Percentiles rank a stretch among this genome's conserved stretches.
Evolutionary conservation across 2,797 vertebrate genomes (phyloP).

Genomic region (Setipinna tenuifilis): DNA sequence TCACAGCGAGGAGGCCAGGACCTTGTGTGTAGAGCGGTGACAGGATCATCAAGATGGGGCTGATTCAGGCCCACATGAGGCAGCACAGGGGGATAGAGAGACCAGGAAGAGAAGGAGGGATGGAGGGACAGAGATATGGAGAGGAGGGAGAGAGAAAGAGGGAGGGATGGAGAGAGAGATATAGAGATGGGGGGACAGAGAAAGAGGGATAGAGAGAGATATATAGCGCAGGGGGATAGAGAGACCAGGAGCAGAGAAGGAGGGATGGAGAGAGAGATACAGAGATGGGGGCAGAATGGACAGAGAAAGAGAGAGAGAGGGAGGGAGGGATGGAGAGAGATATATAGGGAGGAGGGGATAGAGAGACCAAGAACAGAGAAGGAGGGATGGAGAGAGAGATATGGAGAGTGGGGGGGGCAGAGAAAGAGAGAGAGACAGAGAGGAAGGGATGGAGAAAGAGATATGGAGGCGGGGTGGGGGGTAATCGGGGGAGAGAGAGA

Average conservation of each 20-base stretch:
- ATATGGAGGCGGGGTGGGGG: background rate
- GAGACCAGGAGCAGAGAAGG: background rate
- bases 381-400: background rate
- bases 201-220: background rate
- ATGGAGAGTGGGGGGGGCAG: background rate
- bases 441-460: background rate
- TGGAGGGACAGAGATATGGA: background rate
- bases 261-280: background rate
- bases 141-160: background rate
- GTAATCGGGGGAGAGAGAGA: constrained; percentile 51
- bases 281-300: too few relatives aligned
- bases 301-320: background rate
- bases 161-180: background rate
- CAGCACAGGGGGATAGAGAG: constrained; percentile 22
- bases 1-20: constrained; percentile 52
- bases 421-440: background rate
- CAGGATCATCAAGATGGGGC: constrained; percentile 59
- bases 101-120: background rate
- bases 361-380: too few relatives aligned
- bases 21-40: constrained; percentile 49
- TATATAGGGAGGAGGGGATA: too few relatives aligned
- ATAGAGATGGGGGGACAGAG: background rate
- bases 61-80: constrained; percentile 52
- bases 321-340: background rate
- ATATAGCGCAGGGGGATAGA: background rate